Base-by-base conservation (phyloP, 2,113 vertebrate genomes). In the Oxygymnocypris stewartii region DNA sequence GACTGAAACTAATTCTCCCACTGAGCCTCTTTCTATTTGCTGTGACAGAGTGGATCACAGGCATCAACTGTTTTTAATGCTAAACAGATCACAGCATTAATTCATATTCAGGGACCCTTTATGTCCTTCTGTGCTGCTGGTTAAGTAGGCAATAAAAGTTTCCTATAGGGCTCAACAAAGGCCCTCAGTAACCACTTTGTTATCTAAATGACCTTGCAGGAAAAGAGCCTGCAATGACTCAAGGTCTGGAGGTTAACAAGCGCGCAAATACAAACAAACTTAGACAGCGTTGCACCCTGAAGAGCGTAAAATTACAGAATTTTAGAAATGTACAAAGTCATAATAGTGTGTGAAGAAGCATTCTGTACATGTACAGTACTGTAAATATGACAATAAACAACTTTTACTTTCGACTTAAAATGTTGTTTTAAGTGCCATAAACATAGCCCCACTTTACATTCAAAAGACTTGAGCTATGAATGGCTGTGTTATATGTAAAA, bases 41-140 rank as follows among this genome's bases (percentile, higher is more conserved):
- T 63, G 51, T 88, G 71, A 85, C 59, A 76, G 81, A 85, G 51
- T 85, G 80, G 54, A 76, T 75, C 79, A 57, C 81, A 82, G 84
- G 57, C 75, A 82, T 35, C 73, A 88, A 71, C 37, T 37, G 67
- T 4, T 75, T 79, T 87, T 79, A 65, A 51, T 69, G 44, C 44
- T 54, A 76, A 63, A 82, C 42, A 82, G 63, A 82, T 82, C 80
- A 69, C 7, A 49, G 63, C 80, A 49, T 69, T 67, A 67, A 23
- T 63, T 82, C 25, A 35, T 42, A 69, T 69, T 49, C 44, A 82
- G 63, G 61, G 80, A 2, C 18, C 11, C 10, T 69, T 20, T 8
- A 25, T 6, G 16, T 23, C 42, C 6, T 69, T 20, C 23, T 47
- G 40, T 47, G 59, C 35, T 25, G 40, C n/a, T 28, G 80, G 80